Base-by-base conservation (phyloP, 2,888 invertebrate species). In the Rutpela maculata region DNA sequence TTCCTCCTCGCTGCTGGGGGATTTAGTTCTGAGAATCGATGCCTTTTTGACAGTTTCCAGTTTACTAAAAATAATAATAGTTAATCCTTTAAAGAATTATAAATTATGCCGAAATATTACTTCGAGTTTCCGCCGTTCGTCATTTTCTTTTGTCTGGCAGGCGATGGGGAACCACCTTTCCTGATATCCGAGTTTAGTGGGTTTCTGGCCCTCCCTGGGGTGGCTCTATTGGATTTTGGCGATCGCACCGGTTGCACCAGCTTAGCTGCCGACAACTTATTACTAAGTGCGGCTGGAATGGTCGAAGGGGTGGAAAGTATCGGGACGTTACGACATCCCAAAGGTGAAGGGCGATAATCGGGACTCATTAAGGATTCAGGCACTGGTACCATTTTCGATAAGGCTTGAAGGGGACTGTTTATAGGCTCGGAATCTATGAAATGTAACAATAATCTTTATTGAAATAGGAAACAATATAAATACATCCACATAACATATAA, bases 341-440 rank as follows among this genome's bases (percentile, higher is more conserved):
- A 74, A 12, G 87, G 84, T 0, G 86, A 75, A 22, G 90, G 90
- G 55, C 90, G 92, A 88, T 94, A 95, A 88, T 96, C 96, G 0
- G 95, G 96, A 86, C 96, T 96, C 95, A 96, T 96, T 1, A 97
- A 90, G 0, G 96, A 95, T 88, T 97, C 97, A 0, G 96, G 96
- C 35, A 96, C 96, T 0, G 96, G 97, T 0, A 97, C 95, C 92
- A 96, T 94, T 90, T 96, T 96, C 0, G 96, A 95, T 11, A 96
- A 95, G 11, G 96, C 95, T 86, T 95, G 95, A 77, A 97, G 88
- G 0, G 95, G 94, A 82, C 91, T 92, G 80, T 91, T 91, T 71
- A 91, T 76, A 6, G 87, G 85, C 82, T 89, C 89, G 10, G 80
- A 79, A 79, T 88, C 89, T 88, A 75, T 22, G 77, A 83, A 80